phyloP scores from a whole-genome alignment of 2,888 invertebrate species.

The Mechanitis messenoides region DNA sequence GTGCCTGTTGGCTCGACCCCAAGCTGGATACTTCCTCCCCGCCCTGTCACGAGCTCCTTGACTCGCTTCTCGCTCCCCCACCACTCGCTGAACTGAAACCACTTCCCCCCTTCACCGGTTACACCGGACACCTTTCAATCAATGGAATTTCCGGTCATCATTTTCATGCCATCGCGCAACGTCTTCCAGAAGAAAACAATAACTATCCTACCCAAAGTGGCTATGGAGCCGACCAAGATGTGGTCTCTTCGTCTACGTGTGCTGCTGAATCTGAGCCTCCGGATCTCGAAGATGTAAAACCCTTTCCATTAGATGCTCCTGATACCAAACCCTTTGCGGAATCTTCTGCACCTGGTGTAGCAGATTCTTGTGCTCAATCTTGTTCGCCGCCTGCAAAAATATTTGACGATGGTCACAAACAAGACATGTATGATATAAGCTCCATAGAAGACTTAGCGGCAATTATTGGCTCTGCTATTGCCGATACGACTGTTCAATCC shows the following conservation, averaged over 20 bases:
- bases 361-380: constrained; percentile 75
- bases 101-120: constrained; percentile 90
- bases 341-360: constrained; percentile 73
- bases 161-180: constrained; percentile 89
- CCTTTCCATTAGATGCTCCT: constrained; percentile 75
- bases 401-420: constrained; percentile 72
- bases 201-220: constrained; percentile 80
- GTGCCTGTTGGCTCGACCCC: constrained; percentile 84
- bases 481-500: constrained; percentile 90
- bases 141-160: constrained; percentile 93
- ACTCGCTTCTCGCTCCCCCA: constrained; percentile 79
- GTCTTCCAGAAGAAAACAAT: constrained; percentile 84
- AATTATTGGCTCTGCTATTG: constrained; percentile 91
- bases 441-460: constrained; percentile 90
- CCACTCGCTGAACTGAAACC: constrained; percentile 87
- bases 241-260: constrained; percentile 85
- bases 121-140: constrained; percentile 90
- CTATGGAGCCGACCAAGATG: constrained; percentile 81
- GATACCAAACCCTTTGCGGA: constrained; percentile 71
- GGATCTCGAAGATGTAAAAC: constrained; percentile 78
- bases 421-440: constrained; percentile 82
- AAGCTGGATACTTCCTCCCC: constrained; percentile 67
- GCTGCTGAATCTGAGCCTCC: constrained; percentile 79
- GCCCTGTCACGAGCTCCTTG: constrained; percentile 81
- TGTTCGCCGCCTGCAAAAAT: constrained; percentile 72